Evolutionary conservation across 1,140 invertebrate species (phyloP).

Genomic region (Drosophila nigrodunni): DNA sequence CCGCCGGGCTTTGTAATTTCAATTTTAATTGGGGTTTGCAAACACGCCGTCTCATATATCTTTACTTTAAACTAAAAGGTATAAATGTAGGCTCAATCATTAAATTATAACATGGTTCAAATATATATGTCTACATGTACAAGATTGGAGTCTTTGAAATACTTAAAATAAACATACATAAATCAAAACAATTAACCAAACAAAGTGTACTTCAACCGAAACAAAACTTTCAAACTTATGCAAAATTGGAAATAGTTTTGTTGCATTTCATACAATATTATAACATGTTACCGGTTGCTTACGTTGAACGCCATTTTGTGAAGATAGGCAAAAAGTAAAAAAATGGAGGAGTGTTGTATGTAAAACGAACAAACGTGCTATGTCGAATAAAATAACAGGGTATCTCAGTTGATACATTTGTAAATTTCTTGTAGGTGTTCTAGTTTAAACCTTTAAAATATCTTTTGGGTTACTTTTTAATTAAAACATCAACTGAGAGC

Average conservation of each 20-base stretch:
- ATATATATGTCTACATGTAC: slow-evolving; percentile 15
- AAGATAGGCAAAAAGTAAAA: background rate
- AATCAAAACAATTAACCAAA: slow-evolving; percentile 77
- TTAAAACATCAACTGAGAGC: background rate
- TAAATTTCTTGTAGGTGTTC: too few relatives aligned
- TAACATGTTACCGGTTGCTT: background rate
- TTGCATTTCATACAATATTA: slow-evolving; percentile 37
- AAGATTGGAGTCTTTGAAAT: background rate
- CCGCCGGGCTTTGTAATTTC: slow-evolving; percentile 45
- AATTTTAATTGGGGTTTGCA: slow-evolving; percentile 69
- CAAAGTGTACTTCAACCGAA: slow-evolving; percentile 9
- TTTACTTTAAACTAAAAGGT: slow-evolving; percentile 78
- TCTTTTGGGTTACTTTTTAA: background rate
- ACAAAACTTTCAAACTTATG: slow-evolving; percentile 4
- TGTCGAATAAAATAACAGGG: too few relatives aligned
- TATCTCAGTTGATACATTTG: too few relatives aligned
- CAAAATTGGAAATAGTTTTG: slow-evolving; percentile 18
- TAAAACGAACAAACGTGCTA: background rate
- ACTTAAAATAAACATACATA: slow-evolving; percentile 52
- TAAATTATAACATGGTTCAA: slow-evolving; percentile 41
- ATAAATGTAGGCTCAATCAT: slow-evolving; percentile 61
- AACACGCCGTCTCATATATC: slow-evolving; percentile 73
- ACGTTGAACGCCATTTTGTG: background rate
- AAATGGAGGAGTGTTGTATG: background rate
- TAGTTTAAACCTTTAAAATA: too few relatives aligned